phyloP scores from a whole-genome alignment of 2,113 vertebrate genomes.

The Gavialis gangeticus region DNA sequence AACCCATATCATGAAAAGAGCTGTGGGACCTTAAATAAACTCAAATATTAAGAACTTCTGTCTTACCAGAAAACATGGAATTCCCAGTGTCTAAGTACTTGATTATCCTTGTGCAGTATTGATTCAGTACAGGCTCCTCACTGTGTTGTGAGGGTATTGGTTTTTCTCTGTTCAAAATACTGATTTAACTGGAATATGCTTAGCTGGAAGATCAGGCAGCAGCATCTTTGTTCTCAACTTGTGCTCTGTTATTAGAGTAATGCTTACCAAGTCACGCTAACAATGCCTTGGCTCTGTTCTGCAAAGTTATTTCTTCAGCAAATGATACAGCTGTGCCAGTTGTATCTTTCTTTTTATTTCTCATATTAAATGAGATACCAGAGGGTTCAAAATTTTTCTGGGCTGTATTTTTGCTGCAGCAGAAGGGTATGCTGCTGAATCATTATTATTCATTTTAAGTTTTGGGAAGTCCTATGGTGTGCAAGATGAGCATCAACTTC shows the following conservation, averaged over 20 bases:
- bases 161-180: background rate
- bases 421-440: slow-evolving; percentile 13
- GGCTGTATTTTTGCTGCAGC: background rate
- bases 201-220: background rate
- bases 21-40: background rate
- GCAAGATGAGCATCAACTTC: background rate
- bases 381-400: background rate
- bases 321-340: background rate
- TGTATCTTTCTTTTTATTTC: background rate
- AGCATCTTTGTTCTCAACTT: background rate
- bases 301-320: background rate
- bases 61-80: background rate
- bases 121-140: background rate
- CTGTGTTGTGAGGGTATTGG: background rate
- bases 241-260: background rate
- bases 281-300: slow-evolving; percentile 8
- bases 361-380: background rate
- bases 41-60: background rate
- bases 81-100: background rate
- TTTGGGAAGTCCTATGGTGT: background rate
- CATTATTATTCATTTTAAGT: background rate
- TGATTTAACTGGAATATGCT: background rate
- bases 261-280: background rate
- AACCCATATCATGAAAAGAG: background rate
- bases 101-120: background rate